phyloP scores from a whole-genome alignment of 37 sponge, comb jelly and placozoan species.

The Petrosia ficiformis region DNA sequence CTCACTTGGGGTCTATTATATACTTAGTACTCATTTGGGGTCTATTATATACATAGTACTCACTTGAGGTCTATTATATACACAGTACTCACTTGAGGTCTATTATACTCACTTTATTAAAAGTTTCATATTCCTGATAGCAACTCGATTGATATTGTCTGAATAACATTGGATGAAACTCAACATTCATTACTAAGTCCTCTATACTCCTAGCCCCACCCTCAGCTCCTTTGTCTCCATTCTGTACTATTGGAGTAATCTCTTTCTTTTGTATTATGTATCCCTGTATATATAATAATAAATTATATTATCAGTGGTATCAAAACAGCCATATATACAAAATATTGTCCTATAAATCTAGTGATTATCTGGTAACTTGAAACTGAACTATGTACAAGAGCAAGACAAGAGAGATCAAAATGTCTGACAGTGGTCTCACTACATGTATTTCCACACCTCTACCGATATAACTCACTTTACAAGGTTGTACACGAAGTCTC shows the following conservation, averaged over 20 bases:
- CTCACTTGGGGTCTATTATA: too few relatives aligned
- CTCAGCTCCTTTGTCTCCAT: neutral
- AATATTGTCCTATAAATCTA: neutral
- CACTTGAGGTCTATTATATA: too few relatives aligned
- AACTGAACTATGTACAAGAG: too few relatives aligned
- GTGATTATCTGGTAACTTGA: neutral
- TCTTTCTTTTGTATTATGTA: conserved; percentile 51
- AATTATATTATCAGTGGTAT: neutral
- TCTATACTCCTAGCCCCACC: neutral
- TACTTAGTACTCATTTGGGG: too few relatives aligned
- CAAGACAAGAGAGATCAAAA: too few relatives aligned
- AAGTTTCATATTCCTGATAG: conserved; percentile 41
- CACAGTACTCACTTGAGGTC: too few relatives aligned
- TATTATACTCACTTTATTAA: conserved; percentile 52
- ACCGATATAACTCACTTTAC: conserved; percentile 48
- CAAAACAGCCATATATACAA: too few relatives aligned
- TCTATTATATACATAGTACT: too few relatives aligned
- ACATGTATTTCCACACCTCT: too few relatives aligned
- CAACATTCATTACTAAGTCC: conserved; percentile 78
- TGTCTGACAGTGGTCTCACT: too few relatives aligned
- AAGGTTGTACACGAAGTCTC: conserved; percentile 18
- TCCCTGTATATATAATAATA: conserved; percentile 29
- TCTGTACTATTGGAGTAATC: conserved; percentile 19
- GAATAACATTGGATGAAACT: conserved; percentile 87
- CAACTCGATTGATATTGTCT: conserved; percentile 57